phyloP scores from a whole-genome alignment of 2,113 vertebrate species.

The Verasper variegatus region DNA sequence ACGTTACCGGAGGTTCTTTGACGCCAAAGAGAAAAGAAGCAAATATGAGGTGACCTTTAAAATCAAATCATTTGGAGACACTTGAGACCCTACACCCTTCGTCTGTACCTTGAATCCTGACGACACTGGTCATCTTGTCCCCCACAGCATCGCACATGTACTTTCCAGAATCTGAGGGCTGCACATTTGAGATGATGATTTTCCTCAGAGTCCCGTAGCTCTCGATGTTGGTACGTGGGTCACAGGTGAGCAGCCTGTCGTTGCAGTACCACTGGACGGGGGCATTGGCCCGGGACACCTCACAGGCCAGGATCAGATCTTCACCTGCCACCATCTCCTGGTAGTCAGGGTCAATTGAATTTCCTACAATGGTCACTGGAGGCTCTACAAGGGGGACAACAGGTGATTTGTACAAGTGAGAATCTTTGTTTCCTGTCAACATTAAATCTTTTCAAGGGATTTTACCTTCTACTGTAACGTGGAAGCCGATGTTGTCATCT shows the following conservation, averaged over 20 bases:
- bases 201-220: constrained; percentile 78
- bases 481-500: constrained; percentile 86
- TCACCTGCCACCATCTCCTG: constrained; percentile 82
- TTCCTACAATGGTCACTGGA: constrained; percentile 85
- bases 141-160: constrained; percentile 79
- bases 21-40: neutral
- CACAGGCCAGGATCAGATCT: constrained; percentile 85
- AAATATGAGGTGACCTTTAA: neutral
- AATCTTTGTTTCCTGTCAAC: neutral
- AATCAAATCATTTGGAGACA: neutral
- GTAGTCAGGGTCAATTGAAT: constrained; percentile 64
- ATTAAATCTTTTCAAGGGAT: neutral
- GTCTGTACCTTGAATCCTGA: constrained; percentile 80
- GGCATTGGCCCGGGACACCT: constrained; percentile 79
- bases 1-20: constrained; percentile 79
- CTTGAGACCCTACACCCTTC: neutral
- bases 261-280: constrained; percentile 79
- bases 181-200: constrained; percentile 76
- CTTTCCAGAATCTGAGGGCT: constrained; percentile 80
- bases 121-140: constrained; percentile 78
- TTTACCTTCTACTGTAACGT: constrained; percentile 86
- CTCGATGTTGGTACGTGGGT: constrained; percentile 75
- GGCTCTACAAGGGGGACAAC: constrained; percentile 77
- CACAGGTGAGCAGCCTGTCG: constrained; percentile 61
- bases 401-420: neutral